Conservation (phyloP, 2,797 vertebrate genomes). For the Neosilurus hyrtlii region DNA sequence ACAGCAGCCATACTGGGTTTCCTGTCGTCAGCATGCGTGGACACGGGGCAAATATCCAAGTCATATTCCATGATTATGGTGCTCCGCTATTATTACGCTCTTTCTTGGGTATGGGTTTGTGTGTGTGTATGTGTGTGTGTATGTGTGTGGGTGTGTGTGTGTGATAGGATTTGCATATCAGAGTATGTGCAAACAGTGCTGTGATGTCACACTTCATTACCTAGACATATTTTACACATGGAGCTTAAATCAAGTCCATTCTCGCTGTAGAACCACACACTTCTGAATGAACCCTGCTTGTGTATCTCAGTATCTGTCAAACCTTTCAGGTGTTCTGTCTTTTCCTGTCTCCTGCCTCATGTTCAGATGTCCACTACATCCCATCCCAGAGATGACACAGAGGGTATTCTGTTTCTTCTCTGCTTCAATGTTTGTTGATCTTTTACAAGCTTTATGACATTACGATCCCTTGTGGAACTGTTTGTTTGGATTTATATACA, state of each 20-base stretch:
- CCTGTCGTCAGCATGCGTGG: no score
- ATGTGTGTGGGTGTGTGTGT: not conserved
- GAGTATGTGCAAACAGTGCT: conserved; percentile 21
- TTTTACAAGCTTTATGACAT: not conserved
- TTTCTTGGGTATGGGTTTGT: not conserved
- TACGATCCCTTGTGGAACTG: not conserved
- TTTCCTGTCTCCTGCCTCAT: not conserved
- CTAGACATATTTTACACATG: conserved; percentile 45
- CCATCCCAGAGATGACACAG: not conserved
- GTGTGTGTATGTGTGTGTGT: not conserved
- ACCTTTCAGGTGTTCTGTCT: conserved; percentile 4
- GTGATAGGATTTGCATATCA: not conserved
- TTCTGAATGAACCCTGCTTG: no score
- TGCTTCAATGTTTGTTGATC: not conserved
- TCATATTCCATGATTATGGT: no score
- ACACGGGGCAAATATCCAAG: no score
- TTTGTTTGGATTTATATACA: not conserved
- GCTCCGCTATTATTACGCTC: not conserved
- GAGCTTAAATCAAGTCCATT: conserved; percentile 54
- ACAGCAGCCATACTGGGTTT: no score
- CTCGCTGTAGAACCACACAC: conserved; percentile 43
- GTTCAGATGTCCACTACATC: conserved; percentile 6
- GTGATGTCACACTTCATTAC: conserved; percentile 67
- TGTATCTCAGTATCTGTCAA: no score
- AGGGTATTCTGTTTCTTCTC: not conserved